phyloP scores from a whole-genome alignment of 2,888 invertebrate species.

The Trichogramma dendrolimi region DNA sequence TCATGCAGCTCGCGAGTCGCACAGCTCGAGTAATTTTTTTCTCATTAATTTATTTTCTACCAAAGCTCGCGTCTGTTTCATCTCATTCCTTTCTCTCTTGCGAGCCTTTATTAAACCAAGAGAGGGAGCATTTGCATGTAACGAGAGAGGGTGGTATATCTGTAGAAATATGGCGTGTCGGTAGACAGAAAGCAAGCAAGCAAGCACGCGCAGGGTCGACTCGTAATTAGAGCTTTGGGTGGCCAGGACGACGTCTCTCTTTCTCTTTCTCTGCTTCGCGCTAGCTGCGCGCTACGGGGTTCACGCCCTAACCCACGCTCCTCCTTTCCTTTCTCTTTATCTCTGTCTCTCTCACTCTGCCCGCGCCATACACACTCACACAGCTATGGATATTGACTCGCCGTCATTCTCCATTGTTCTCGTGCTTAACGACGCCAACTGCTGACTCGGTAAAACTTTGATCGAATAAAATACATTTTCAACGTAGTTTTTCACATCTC shows the following conservation, averaged over 20 bases:
- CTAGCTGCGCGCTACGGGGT: conserved; percentile 31
- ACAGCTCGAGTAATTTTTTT: conserved; percentile 24
- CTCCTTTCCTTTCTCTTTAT: conserved; percentile 12
- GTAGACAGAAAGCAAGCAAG: conserved; percentile 28
- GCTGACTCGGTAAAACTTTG: no score
- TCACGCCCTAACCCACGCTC: conserved; percentile 1
- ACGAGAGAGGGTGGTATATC: conserved; percentile 36
- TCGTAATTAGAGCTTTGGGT: conserved; percentile 50
- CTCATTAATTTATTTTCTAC: conserved; percentile 26
- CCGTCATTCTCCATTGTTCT: no score
- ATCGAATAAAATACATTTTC: no score
- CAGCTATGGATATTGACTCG: no score
- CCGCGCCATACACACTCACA: no score
- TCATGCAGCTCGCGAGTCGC: no score
- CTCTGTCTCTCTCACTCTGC: conserved; percentile 31
- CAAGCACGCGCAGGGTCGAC: conserved; percentile 25
- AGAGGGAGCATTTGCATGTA: conserved; percentile 49
- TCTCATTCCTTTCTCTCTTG: neutral
- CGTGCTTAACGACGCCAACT: no score
- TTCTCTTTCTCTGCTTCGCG: conserved; percentile 32
- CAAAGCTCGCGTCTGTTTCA: neutral
- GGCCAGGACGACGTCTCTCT: conserved; percentile 32
- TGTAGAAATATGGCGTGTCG: conserved; percentile 34
- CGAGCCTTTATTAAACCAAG: conserved; percentile 45
- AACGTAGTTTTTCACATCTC: no score